Percentiles rank a stretch among this genome's conserved stretches.
Conservation (phyloP, 1,140 invertebrate genomes). For the Drosophila triauraria region DNA sequence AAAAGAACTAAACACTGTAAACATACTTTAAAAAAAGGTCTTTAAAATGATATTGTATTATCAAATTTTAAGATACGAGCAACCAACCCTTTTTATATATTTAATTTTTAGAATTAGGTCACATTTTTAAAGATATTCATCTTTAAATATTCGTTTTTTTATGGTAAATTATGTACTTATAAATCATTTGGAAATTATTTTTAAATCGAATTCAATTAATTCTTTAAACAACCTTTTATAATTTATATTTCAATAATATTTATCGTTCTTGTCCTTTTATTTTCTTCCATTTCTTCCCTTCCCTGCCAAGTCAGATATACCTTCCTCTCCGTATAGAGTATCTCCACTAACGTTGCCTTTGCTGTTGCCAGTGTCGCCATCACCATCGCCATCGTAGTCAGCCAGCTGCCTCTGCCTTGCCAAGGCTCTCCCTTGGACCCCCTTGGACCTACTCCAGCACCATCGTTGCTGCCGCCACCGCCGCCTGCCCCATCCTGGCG, state of each 20-base stretch:
- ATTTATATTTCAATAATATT: too few species aligned
- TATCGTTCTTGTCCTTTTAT: too few species aligned
- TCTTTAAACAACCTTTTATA: too few species aligned
- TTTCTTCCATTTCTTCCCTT: not conserved
- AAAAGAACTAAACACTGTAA: too few species aligned
- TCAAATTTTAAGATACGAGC: too few species aligned
- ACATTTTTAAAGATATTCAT: not conserved
- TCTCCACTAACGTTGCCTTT: conserved; percentile 76
- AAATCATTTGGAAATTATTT: too few species aligned
- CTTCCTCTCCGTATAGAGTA: conserved; percentile 9
- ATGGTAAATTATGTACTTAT: not conserved
- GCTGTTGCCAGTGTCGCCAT: conserved; percentile 66
- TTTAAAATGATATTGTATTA: too few species aligned
- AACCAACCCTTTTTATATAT: too few species aligned
- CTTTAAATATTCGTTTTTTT: not conserved
- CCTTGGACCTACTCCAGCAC: conserved; percentile 2
- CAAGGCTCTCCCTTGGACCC: not conserved
- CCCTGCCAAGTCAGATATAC: not conserved
- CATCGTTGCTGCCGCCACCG: not conserved
- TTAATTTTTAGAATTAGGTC: too few species aligned
- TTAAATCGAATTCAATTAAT: too few species aligned
- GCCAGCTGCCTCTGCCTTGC: conserved; percentile 53
- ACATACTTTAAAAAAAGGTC: too few species aligned
- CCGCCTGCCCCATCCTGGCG: conserved; percentile 1
- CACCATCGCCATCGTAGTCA: conserved; percentile 60